Percentiles rank a stretch among this genome's conserved stretches.
Evolutionary conservation across 2,113 vertebrate genomes (phyloP).

Genomic region (Serilophus lunatus): DNA sequence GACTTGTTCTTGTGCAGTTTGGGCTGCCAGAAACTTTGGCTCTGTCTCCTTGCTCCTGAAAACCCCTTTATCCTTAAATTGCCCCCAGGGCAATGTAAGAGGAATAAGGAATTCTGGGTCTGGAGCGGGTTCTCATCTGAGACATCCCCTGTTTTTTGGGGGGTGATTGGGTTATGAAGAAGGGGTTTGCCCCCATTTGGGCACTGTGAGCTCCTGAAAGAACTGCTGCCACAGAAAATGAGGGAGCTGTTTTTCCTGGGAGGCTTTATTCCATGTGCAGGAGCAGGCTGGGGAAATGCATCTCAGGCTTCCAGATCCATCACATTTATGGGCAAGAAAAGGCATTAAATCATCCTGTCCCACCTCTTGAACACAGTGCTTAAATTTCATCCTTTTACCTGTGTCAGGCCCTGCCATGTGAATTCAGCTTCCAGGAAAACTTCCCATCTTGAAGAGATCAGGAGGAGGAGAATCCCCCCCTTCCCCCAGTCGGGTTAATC

Average conservation of each 20-base stretch:
- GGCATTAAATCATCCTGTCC: slow-evolving; percentile 3
- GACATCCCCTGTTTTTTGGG: neutral
- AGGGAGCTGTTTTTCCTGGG: neutral
- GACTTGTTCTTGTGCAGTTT: neutral
- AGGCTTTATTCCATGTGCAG: neutral
- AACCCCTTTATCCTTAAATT: neutral
- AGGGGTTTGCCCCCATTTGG: neutral
- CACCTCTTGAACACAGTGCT: neutral
- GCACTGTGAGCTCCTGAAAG: neutral
- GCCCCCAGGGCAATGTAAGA: neutral
- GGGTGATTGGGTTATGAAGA: neutral
- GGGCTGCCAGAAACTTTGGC: neutral
- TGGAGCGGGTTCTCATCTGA: neutral
- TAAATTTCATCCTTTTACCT: neutral
- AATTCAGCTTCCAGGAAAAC: neutral
- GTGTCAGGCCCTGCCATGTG: rapidly evolving
- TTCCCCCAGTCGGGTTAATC: neutral
- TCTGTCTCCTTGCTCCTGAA: neutral
- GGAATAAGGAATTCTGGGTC: neutral
- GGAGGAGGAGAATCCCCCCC: rapidly evolving
- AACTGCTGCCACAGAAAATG: neutral
- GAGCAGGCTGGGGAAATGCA: neutral
- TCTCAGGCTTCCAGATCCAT: neutral
- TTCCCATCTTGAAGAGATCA: neutral
- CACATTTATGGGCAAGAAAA: neutral